Conservation (phyloP, 2,888 invertebrate species). For the Andrena bucephala region DNA sequence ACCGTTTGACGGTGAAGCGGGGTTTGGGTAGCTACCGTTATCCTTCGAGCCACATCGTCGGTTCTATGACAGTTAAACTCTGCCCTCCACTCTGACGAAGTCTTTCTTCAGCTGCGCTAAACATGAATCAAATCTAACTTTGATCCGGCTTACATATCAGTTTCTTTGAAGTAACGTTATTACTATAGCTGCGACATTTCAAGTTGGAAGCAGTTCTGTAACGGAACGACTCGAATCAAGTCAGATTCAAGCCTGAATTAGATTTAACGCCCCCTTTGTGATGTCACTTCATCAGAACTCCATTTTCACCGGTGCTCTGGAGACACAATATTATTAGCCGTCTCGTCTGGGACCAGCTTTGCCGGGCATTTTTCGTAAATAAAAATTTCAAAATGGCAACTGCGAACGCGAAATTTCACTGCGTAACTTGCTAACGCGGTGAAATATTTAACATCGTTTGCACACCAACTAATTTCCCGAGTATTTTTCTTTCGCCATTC, state of each 20-base stretch:
- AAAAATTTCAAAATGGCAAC: neutral
- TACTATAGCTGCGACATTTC: too few relatives aligned
- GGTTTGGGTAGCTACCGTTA: neutral
- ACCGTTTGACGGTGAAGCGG: neutral
- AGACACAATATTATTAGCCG: too few relatives aligned
- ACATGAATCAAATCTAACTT: too few relatives aligned
- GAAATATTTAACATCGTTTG: constrained; percentile 43
- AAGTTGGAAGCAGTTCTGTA: too few relatives aligned
- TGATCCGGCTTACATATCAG: too few relatives aligned
- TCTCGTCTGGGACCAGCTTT: neutral
- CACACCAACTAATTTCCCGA: constrained; percentile 32
- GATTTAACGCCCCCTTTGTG: too few relatives aligned
- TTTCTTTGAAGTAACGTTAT: too few relatives aligned
- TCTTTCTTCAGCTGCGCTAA: neutral
- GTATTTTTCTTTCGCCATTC: constrained; percentile 30
- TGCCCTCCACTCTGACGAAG: neutral
- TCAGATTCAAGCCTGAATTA: too few relatives aligned
- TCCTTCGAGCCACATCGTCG: neutral
- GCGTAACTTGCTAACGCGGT: neutral
- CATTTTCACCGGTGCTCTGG: too few relatives aligned
- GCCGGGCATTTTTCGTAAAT: constrained; percentile 8
- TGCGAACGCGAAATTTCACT: constrained; percentile 1
- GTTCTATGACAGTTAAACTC: neutral
- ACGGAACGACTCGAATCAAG: too few relatives aligned
- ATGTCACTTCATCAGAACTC: too few relatives aligned